A percentile compares a stretch with the other conserved stretches of the same genome.
These are phyloP conservation scores for Dallia pectoralis DNA, from an alignment of 2,797 vertebrate genomes.

Conservation along the genomic window DNA sequence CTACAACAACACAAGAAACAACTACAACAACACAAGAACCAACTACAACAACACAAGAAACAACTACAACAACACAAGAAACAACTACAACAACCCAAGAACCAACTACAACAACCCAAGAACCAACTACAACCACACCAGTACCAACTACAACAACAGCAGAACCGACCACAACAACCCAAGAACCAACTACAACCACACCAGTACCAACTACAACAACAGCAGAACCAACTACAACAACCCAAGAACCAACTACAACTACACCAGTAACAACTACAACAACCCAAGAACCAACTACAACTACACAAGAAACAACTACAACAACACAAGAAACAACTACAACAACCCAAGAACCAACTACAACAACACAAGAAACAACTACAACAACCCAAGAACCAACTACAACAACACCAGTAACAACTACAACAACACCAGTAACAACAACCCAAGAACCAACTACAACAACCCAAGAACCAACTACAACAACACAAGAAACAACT, in stretches of 20 bases:
- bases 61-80: not conserved
- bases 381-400: not conserved
- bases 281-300: not conserved
- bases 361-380: not conserved
- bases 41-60: accelerated
- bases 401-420: not conserved
- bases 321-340: not conserved
- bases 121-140: not conserved
- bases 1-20: too few species aligned
- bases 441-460: not conserved
- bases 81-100: not conserved
- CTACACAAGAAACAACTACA: not conserved
- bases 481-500: not conserved
- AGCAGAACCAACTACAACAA: not conserved
- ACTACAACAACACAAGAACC: accelerated
- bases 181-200: not conserved
- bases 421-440: not conserved
- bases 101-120: not conserved
- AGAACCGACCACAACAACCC: not conserved
- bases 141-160: not conserved
- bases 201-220: not conserved
- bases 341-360: not conserved
- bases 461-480: not conserved
- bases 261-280: not conserved
- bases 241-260: not conserved